Evolutionary conservation across 2,888 invertebrate genomes (phyloP), one percentile per base, ranked within the genome.

Genomic region (Agrotis ipsilon): DNA sequence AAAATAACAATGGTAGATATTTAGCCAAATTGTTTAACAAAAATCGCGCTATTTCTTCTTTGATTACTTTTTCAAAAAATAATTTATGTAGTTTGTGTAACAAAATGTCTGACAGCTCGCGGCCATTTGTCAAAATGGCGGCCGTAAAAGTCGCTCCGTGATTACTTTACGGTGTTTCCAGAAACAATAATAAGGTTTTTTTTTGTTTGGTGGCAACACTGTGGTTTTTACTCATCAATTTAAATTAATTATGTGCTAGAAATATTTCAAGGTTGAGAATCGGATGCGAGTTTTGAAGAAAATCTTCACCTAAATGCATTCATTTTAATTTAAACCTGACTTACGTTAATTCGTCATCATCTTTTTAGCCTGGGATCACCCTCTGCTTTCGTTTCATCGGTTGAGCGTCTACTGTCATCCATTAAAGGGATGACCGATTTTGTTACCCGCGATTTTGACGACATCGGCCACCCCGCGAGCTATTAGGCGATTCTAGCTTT

Each of bases 131-230:
- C 85, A 83, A 80, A 67, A 72, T 64, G 74, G 62, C 57, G 65
- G 70, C 64, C 55, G 67, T 83, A 80, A 83, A 85, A 24, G 85
- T 83, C 80, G 43, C 27, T 72, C n/a, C 48, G 51, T 62, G 74
- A 72, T 67, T 73, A 67, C 59, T 82, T 85, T 77, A 83, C 61
- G 68, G 72, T 75, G 70, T 68, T 75, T 39, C 79, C 60, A 83
- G 71, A 74, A 85, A 78, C 68, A 85, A 78, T 72, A 68, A 64
- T 65, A 69, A 45, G 49, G 18, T 57, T 1, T 67, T 64, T 76
- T 80, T 61, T 67, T 51, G 52, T 71, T 66, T 60, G 45, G 19
- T 52, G 46, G 61, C 24, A 46, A 52, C 24, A 57, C 27, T 64
- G 21, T 18, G 59, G 24, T 49, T 27, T 46, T 32, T 57, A 24